phyloP scores from a whole-genome alignment of 2,113 vertebrate species.

The Aspidoscelis tigris region DNA sequence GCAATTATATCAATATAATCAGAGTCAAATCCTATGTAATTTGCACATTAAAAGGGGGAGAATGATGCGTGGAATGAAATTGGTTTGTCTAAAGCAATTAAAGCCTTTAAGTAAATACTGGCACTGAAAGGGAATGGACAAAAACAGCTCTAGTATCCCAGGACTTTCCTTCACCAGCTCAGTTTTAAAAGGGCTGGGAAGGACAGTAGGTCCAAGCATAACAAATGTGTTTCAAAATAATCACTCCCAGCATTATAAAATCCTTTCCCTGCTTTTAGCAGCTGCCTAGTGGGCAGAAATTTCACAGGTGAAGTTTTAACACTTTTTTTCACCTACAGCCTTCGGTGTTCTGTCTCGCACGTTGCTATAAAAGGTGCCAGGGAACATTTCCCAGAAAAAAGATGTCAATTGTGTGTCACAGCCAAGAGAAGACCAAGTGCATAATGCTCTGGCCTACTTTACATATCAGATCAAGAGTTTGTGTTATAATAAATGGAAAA shows the following conservation, averaged over 20 bases:
- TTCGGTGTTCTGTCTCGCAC: not conserved
- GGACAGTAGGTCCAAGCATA: not conserved
- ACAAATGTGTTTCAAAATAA: not conserved
- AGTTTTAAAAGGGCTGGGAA: not conserved
- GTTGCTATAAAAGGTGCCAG: not conserved
- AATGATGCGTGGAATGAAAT: constrained; percentile 80
- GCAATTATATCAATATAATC: constrained; percentile 80
- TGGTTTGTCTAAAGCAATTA: constrained; percentile 85
- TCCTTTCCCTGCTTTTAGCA: not conserved
- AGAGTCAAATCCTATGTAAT: constrained; percentile 83
- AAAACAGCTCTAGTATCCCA: constrained; percentile 72
- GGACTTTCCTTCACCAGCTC: constrained; percentile 58
- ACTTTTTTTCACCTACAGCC: not conserved
- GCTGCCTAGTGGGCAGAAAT: not conserved
- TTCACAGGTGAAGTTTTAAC: not conserved
- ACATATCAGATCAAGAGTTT: not conserved
- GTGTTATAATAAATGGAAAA: not conserved
- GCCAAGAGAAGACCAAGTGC: not conserved
- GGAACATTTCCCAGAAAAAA: not conserved
- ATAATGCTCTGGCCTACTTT: not conserved
- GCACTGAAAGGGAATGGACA: constrained; percentile 80
- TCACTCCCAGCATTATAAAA: not conserved
- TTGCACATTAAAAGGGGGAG: constrained; percentile 82
- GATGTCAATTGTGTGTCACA: not conserved
- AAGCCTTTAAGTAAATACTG: constrained; percentile 84